Conservation (phyloP, 2,113 vertebrate genomes). For the Emberiza fucata region DNA sequence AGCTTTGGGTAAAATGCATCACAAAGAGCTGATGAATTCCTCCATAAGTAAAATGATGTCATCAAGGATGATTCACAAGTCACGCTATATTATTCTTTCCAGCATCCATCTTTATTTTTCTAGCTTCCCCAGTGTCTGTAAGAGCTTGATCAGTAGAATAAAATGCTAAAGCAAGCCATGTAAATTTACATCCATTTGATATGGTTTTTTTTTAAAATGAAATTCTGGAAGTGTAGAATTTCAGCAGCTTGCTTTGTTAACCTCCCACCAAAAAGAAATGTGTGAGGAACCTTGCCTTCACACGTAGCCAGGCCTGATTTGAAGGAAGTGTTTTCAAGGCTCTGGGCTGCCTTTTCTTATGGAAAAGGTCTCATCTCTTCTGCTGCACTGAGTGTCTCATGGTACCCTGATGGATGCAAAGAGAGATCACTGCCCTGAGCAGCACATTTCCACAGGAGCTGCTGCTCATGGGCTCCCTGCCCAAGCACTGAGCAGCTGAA, state of each 20-base stretch:
- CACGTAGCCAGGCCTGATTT: background rate
- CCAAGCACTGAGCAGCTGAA: background rate
- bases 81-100: background rate
- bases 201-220: rapidly evolving
- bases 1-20: background rate
- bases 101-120: background rate
- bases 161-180: background rate
- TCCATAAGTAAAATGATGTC: background rate
- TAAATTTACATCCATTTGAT: background rate
- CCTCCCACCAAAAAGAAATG: background rate
- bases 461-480: background rate
- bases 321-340: constrained; percentile 16
- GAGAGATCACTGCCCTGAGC: background rate
- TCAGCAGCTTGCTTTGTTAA: background rate
- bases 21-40: background rate
- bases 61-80: background rate
- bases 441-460: background rate
- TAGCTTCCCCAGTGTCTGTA: background rate
- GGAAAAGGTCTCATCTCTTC: background rate
- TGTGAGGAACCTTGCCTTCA: background rate
- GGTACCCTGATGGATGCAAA: background rate
- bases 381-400: background rate
- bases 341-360: background rate
- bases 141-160: background rate
- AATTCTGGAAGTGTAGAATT: background rate